Base-by-base conservation (phyloP, 2,113 vertebrate genomes). In the Clarias macrocephalus region DNA sequence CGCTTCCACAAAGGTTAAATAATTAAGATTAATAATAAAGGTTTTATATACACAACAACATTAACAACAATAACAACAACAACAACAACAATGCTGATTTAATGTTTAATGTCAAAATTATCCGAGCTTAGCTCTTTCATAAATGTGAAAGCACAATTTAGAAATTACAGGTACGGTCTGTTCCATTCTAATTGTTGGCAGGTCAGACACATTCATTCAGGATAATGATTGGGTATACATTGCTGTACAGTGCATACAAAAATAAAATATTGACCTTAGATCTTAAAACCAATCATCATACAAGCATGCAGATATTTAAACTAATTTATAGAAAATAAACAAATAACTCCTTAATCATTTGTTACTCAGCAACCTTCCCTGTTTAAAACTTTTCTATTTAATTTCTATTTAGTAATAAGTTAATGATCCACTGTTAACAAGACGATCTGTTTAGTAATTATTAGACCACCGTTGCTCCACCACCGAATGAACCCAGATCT, bases 401-500 rank as follows among this genome's bases (percentile, higher is more conserved):
- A n/a, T 59, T 18, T 80, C 25, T 33, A 80, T 79, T 79, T 79
- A 79, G 25, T 56, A 79, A 79, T 79, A 28, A 57, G 76, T 80
- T 59, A 56, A 28, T 16, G 52, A 80, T 80, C 77, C 56, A 13
- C 10, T 80, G 33, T 33, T 80, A 54, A 16, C 54, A 33, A 80
- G 7, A 80, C 28, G 59, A n/a, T 42, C 18, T 59, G 8, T 33
- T 12, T 21, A 59, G 28, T 59, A 59, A 80, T 33, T 28, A 80
- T 80, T 59, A 80, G 28, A 59, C 77, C 56, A 59, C n/a, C 11
- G 11, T 7, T 21, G n/a, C 28, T 79, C 52, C 30, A 0, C 7
- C 16, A 33, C 8, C 5, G 56, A 4, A 33, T 59, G 1, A 60
- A 25, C 19, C 11, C 30, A 18, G 25, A 80, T 59, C 76, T 57